Conservation (phyloP, 2,888 invertebrate genomes). For the Himalopsyche kuldschensis region DNA sequence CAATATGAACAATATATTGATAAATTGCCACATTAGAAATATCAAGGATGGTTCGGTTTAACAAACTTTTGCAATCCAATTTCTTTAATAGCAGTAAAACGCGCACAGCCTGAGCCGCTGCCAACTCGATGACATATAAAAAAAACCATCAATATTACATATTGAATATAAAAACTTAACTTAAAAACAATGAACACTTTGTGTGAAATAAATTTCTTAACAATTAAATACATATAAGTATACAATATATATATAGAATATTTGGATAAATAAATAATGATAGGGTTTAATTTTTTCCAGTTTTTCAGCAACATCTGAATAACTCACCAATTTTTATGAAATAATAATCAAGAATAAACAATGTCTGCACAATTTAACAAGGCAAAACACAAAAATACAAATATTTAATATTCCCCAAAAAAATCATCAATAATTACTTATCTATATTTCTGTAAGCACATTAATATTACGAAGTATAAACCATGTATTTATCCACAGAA, state of each 20-base stretch:
- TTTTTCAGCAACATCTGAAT: background rate
- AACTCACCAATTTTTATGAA: background rate
- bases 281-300: background rate
- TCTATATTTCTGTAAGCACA: background rate
- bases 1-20: background rate
- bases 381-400: background rate
- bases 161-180: constrained; percentile 30
- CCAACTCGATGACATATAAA: background rate
- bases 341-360: background rate
- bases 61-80: background rate
- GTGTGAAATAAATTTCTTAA: constrained; percentile 31
- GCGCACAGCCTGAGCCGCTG: background rate
- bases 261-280: background rate
- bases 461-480: background rate
- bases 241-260: background rate
- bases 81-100: background rate
- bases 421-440: background rate
- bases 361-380: background rate
- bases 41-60: background rate
- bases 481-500: too few relatives aligned
- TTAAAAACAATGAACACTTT: constrained; percentile 38
- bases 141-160: constrained; percentile 23
- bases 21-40: background rate
- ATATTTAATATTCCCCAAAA: background rate
- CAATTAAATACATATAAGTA: constrained; percentile 16